Evolutionary conservation across 2,888 invertebrate species (phyloP).

Genomic region (Cetonia aurata): DNA sequence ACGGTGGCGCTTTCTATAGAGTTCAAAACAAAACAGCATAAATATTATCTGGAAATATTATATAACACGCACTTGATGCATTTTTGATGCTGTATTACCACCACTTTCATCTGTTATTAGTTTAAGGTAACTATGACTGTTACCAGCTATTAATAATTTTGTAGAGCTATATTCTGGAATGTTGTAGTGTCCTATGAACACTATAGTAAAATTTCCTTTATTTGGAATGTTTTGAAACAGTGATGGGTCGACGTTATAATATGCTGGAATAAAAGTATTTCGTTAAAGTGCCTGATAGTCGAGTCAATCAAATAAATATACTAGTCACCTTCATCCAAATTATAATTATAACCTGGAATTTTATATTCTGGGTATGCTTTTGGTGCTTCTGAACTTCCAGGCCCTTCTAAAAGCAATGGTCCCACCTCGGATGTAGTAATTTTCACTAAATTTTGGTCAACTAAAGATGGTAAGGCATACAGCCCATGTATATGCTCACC

Average conservation of each 20-base stretch:
- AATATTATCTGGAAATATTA: no score
- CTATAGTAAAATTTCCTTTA: slow-evolving; percentile 57
- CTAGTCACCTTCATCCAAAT: slow-evolving; percentile 55
- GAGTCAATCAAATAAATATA: slow-evolving; percentile 17
- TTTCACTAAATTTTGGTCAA: slow-evolving; percentile 90
- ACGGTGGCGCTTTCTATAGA: background rate
- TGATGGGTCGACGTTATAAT: slow-evolving; percentile 54
- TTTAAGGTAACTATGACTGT: slow-evolving; percentile 54
- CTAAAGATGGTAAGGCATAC: slow-evolving; percentile 92
- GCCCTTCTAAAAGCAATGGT: slow-evolving; percentile 82
- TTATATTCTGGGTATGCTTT: slow-evolving; percentile 59
- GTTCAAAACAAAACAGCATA: background rate
- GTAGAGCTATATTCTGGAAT: slow-evolving; percentile 72
- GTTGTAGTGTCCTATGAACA: slow-evolving; percentile 78
- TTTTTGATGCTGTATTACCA: slow-evolving; percentile 39
- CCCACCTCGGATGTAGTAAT: slow-evolving; percentile 79
- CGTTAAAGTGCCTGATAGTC: background rate
- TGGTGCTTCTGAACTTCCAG: slow-evolving; percentile 64
- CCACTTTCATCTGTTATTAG: slow-evolving; percentile 63
- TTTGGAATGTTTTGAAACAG: slow-evolving; percentile 62
- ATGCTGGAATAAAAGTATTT: slow-evolving; percentile 48
- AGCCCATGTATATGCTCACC: slow-evolving; percentile 89
- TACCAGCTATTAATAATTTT: slow-evolving; percentile 62
- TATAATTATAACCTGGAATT: slow-evolving; percentile 62
- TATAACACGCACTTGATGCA: no score